These are phyloP conservation scores for Anhinga rufa DNA, from an alignment of 2,113 vertebrate species.

Conservation along the genomic window DNA sequence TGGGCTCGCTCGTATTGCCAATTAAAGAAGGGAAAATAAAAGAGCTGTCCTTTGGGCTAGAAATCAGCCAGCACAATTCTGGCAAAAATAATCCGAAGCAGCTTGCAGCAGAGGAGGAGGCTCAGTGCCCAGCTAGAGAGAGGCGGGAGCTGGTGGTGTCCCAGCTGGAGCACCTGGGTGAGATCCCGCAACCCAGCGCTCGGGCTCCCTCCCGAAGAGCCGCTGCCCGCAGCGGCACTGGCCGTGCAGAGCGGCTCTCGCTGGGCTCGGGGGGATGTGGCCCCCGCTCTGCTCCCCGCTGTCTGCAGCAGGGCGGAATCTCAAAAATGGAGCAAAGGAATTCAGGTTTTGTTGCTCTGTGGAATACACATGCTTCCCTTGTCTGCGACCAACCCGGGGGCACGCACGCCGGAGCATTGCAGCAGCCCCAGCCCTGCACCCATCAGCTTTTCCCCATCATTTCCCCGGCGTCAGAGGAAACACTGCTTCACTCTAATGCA, in stretches of 20 bases:
- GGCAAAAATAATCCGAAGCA: not conserved
- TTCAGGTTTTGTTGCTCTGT: not conserved
- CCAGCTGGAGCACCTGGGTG: not conserved
- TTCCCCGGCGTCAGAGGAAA: not conserved
- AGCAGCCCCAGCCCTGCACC: rapidly evolving
- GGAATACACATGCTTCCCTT: rapidly evolving
- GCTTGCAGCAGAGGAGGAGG: not conserved
- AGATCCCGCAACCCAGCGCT: no score
- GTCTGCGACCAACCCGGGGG: not conserved
- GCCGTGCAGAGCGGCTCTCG: not conserved
- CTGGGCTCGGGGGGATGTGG: not conserved
- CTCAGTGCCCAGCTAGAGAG: not conserved
- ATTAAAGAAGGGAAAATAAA: not conserved
- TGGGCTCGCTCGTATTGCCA: not conserved
- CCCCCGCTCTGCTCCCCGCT: not conserved
- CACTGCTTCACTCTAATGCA: not conserved
- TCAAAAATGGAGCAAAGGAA: not conserved
- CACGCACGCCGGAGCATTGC: rapidly evolving
- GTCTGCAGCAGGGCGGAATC: not conserved
- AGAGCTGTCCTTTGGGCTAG: not conserved
- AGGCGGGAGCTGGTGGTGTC: not conserved
- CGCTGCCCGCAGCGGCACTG: not conserved
- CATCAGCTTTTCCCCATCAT: no score
- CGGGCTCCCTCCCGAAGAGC: not conserved
- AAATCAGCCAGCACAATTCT: not conserved